Percentiles rank a stretch among this genome's conserved stretches.
Evolutionary conservation across 1,140 invertebrate genomes (phyloP).

Genomic region (Coenobita brevimanus): DNA sequence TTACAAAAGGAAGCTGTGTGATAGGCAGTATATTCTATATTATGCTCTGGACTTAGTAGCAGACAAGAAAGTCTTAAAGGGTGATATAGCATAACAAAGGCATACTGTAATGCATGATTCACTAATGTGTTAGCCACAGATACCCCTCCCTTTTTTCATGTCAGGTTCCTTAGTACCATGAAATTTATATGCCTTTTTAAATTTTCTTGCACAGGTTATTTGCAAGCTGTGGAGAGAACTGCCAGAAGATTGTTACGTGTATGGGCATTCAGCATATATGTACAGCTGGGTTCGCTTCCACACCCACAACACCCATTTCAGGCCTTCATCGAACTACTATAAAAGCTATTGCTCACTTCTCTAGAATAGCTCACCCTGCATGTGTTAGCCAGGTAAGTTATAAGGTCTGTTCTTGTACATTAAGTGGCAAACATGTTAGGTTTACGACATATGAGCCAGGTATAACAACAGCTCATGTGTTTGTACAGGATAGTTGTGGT

Average conservation of each 20-base stretch:
- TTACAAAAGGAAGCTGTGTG: too few species aligned
- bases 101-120: too few species aligned
- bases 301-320: background rate
- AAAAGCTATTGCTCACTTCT: constrained; percentile 49
- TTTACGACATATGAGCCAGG: background rate
- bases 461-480: background rate
- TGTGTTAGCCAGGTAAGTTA: constrained; percentile 48
- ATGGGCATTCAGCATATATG: constrained; percentile 48
- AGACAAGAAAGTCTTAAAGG: too few species aligned
- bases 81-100: too few species aligned
- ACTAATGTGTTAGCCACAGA: too few species aligned
- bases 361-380: constrained; percentile 39
- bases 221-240: constrained; percentile 44
- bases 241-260: constrained; percentile 43
- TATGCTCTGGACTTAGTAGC: too few species aligned
- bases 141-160: too few species aligned
- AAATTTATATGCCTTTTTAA: background rate
- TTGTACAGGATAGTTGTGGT: too few species aligned
- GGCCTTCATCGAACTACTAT: background rate
- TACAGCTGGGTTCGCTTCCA: background rate
- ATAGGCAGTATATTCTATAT: too few species aligned
- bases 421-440: background rate
- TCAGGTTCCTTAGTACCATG: too few species aligned
- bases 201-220: constrained; percentile 1
- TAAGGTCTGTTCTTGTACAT: too few species aligned